These are phyloP conservation scores for Ctena decussata DNA, from an alignment of 2,888 invertebrate species.

Conservation along the genomic window DNA sequence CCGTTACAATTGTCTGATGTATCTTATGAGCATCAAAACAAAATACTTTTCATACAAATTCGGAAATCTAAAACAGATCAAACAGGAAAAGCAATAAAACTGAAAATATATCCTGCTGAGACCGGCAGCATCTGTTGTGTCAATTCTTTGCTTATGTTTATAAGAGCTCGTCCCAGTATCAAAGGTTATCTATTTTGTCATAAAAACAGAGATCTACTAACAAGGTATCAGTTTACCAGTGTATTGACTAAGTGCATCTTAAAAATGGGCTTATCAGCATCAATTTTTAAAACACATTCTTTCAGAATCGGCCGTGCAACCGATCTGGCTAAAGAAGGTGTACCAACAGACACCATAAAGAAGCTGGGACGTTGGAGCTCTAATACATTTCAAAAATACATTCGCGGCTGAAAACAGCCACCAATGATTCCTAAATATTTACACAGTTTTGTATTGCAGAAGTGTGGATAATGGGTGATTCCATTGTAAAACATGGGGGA, in stretches of 20 bases:
- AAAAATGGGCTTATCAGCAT: neutral
- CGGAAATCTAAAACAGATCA: no score
- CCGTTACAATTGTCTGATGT: neutral
- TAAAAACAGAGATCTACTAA: no score
- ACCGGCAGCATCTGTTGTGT: no score
- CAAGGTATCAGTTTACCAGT: no score
- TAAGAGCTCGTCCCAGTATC: no score
- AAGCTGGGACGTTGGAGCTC: neutral
- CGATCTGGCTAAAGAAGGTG: neutral
- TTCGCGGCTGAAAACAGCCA: neutral
- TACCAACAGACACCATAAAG: neutral
- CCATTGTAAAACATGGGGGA: neutral
- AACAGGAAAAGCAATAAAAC: no score
- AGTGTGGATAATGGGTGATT: neutral
- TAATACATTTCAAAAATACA: neutral
- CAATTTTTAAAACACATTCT: neutral
- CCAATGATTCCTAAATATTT: neutral
- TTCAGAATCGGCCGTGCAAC: conserved; percentile 7
- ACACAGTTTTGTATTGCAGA: neutral
- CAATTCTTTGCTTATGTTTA: no score
- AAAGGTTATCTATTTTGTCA: no score
- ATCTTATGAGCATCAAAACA: no score
- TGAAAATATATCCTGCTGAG: no score
- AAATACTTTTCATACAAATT: neutral
- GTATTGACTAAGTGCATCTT: no score